Evolutionary conservation across 2,888 invertebrate genomes (phyloP), one percentile per base, ranked within the genome.

Genomic region (Sarcophaga rosellei): DNA sequence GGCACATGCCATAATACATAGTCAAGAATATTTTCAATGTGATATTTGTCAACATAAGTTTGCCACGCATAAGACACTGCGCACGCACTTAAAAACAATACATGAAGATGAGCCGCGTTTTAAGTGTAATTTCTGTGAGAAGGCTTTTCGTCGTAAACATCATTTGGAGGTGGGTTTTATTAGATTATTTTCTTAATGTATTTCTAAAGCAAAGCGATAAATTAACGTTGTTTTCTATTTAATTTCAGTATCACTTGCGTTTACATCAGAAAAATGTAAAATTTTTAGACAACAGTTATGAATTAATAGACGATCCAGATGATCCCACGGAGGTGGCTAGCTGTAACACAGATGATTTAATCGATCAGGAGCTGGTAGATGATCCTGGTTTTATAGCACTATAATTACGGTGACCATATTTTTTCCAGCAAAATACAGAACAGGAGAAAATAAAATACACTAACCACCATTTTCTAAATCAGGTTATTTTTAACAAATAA

Each of bases 111-210:
- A 88, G 57, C 89, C 88, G 4, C 89, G 88, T 0, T 90, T 89
- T 77, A 88, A 90, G 59, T 91, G 91, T 82, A 80, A 80, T 11
- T 86, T 88, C 65, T 91, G 91, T 25, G 84, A 87, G 17, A 90
- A 90, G 77, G 87, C 88, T 35, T 91, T 91, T 68, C 89, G 91
- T 2, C 87, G 91, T 73, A 91, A 91, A 84, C 90, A 90, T 88
- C 91, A 91, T 84, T 85, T 91, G 12, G 77, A 88, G 62, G 90
- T 90, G 85, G 70, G 84, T 57, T 25, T 45, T 47, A 66, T 53
- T 8, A 0, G 35, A 8, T 35, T 35, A 2, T 68, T 20, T 21
- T 45, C 23, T 59, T 10, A 61, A 44, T 35, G n/a, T n/a, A 35
- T 15, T 3, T 53, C 17, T 15, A 23, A 47, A 65, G 0, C 21